phyloP scores from a whole-genome alignment of 2,797 vertebrate genomes.

The Merluccius polli region DNA sequence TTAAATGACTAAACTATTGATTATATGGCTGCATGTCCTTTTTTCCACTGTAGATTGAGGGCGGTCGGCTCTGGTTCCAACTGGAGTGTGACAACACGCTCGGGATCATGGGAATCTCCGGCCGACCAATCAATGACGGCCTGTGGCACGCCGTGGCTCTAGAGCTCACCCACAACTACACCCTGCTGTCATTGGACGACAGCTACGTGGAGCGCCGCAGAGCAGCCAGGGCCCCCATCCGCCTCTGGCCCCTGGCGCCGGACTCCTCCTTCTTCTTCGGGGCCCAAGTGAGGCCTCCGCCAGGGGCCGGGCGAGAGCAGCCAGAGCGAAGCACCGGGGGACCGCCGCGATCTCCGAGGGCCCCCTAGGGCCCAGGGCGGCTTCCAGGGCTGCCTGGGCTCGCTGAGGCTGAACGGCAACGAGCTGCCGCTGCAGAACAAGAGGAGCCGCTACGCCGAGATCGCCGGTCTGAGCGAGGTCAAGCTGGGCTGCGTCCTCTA shows the following conservation, averaged over 20 bases:
- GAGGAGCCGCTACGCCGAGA: conserved; percentile 80
- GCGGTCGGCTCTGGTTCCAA: conserved; percentile 90
- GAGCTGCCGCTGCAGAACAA: conserved; percentile 89
- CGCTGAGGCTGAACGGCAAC: conserved; percentile 85
- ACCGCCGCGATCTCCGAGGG: conserved; percentile 58
- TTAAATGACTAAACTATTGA: neutral
- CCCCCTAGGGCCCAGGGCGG: conserved; percentile 82
- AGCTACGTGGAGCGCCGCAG: conserved; percentile 81
- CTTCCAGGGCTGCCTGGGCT: conserved; percentile 92
- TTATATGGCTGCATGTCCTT: neutral
- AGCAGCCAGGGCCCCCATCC: conserved; percentile 83
- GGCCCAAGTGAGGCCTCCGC: conserved; percentile 77
- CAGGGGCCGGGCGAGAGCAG: conserved; percentile 59
- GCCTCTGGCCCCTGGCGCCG: conserved; percentile 82
- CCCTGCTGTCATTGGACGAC: conserved; percentile 86
- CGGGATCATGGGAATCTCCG: conserved; percentile 91
- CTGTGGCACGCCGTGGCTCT: conserved; percentile 88
- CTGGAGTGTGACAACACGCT: conserved; percentile 93
- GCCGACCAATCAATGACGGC: conserved; percentile 89
- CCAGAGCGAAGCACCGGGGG: conserved; percentile 54
- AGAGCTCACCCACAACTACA: conserved; percentile 88
- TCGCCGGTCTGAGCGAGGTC: conserved; percentile 86
- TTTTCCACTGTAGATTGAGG: conserved; percentile 77
- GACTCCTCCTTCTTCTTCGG: conserved; percentile 90
- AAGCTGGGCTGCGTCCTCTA: conserved; percentile 84